phyloP scores from a whole-genome alignment of 2,113 vertebrate genomes.

The Glaucidium brasilianum region DNA sequence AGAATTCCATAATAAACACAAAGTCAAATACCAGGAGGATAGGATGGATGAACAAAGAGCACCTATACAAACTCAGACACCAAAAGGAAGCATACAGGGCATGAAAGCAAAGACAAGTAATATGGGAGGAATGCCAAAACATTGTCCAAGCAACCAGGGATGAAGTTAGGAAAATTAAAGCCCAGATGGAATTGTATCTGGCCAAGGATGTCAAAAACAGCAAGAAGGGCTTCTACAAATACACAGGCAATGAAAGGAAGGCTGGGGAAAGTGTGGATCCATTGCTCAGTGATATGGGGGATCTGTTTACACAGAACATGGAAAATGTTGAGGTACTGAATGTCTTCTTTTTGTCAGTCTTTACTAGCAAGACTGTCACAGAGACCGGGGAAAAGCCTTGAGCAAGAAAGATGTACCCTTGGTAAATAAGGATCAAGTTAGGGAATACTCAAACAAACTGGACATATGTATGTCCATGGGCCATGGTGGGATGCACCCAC shows the following conservation, averaged over 20 bases:
- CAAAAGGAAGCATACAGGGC: neutral
- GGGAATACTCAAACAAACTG: neutral
- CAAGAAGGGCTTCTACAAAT: neutral
- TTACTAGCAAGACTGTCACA: neutral
- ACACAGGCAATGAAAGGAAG: neutral
- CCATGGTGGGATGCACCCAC: fast-evolving
- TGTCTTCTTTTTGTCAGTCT: neutral
- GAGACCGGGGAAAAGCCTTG: neutral
- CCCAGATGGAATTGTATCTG: neutral
- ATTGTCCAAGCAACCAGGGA: neutral
- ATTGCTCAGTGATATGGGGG: fast-evolving
- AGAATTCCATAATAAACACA: neutral
- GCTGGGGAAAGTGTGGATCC: neutral
- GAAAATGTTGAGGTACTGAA: neutral
- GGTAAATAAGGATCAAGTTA: neutral
- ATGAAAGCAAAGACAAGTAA: neutral
- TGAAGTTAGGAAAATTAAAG: neutral
- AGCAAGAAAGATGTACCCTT: neutral
- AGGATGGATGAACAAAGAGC: neutral
- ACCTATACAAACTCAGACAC: neutral
- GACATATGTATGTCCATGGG: neutral
- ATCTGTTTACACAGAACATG: neutral
- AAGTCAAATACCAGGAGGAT: neutral
- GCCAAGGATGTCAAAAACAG: neutral
- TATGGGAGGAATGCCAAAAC: neutral